Percentiles rank a stretch among this genome's conserved stretches.
phyloP scores from a whole-genome alignment of 2,888 invertebrate species.

The Smittia aterrima region DNA sequence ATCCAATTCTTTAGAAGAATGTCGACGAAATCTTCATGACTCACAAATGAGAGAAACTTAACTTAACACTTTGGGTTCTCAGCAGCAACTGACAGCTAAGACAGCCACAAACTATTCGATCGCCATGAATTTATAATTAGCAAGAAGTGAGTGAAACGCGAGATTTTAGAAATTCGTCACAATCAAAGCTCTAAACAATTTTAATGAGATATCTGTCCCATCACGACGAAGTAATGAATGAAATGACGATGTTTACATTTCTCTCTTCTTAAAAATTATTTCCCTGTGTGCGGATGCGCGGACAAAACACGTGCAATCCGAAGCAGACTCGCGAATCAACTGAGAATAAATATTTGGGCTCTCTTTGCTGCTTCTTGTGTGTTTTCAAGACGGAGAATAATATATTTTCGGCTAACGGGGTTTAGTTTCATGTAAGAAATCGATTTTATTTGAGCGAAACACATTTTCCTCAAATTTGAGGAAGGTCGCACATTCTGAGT shows the following conservation, averaged over 20 bases:
- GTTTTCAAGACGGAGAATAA: too few species aligned
- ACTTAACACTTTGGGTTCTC: background rate
- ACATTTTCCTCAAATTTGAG: too few species aligned
- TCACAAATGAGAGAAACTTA: background rate
- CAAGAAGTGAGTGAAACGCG: background rate
- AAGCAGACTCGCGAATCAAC: background rate
- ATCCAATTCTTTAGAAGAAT: background rate
- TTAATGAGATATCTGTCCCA: too few species aligned
- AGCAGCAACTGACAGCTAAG: background rate
- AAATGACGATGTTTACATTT: slow-evolving; percentile 2
- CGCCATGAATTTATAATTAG: background rate
- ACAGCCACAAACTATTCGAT: background rate
- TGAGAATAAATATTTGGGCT: background rate
- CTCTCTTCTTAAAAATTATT: background rate
- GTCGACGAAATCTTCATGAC: background rate
- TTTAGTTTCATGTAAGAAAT: too few species aligned
- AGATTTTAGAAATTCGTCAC: background rate
- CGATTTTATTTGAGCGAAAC: too few species aligned
- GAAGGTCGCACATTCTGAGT: too few species aligned
- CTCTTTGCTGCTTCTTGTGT: too few species aligned
- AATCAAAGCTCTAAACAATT: too few species aligned
- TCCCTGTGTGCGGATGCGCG: background rate
- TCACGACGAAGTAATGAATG: background rate
- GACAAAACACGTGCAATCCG: background rate
- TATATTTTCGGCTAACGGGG: too few species aligned